These are phyloP conservation scores for Falco columbarius DNA, from an alignment of 2,797 vertebrate species.

Conservation along the genomic window DNA sequence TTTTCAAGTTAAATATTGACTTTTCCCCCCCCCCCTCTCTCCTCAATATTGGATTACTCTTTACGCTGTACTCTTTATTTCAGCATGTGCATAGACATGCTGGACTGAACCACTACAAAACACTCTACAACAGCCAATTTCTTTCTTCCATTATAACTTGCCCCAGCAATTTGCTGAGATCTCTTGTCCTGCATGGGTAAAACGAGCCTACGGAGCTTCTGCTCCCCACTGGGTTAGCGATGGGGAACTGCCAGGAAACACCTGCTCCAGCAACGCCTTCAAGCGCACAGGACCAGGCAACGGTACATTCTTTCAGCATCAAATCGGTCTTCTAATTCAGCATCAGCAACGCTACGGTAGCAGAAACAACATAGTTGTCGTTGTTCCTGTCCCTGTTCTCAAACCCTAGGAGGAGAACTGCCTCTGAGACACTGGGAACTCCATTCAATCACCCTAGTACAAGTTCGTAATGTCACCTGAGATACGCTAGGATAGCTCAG, in stretches of 20 bases:
- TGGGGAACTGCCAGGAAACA: not conserved
- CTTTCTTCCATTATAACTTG: not conserved
- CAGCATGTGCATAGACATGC: not conserved
- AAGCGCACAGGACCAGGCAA: not conserved
- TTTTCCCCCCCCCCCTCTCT: accelerated
- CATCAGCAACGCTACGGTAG: not conserved
- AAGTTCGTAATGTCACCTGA: not conserved
- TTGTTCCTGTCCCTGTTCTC: not conserved
- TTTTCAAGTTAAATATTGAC: not conserved
- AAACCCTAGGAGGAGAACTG: not conserved
- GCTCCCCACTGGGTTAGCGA: not conserved
- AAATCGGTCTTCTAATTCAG: not conserved
- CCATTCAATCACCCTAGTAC: not conserved
- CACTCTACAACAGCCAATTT: not conserved
- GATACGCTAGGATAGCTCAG: not conserved
- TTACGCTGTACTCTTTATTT: not conserved
- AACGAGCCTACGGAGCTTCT: not conserved
- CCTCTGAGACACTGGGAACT: not conserved
- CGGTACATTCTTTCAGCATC: not conserved
- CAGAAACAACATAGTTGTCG: not conserved
- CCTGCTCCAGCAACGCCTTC: not conserved
- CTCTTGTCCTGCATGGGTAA: not conserved
- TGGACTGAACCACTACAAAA: not conserved
- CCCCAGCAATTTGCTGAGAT: not conserved
- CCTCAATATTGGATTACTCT: not conserved